Percentiles rank a stretch among this genome's conserved stretches.
phyloP scores from a whole-genome alignment of 2,113 vertebrate species.

The Semnopithecus entellus region DNA sequence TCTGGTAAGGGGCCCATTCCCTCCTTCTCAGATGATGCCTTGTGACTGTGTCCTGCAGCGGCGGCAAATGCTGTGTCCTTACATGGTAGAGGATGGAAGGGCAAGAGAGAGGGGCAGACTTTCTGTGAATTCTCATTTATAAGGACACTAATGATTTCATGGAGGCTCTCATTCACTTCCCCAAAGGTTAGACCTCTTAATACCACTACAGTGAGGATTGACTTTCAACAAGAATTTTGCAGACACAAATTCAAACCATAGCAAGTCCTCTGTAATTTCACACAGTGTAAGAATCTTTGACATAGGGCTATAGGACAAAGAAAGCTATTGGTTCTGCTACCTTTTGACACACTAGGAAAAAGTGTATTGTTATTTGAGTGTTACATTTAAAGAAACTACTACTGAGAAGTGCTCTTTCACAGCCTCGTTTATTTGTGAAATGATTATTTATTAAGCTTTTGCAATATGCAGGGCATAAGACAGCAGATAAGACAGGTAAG shows the following conservation, averaged over 20 bases:
- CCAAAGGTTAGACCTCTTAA: background rate
- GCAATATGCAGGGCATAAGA: background rate
- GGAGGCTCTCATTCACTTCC: background rate
- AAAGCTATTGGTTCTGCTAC: background rate
- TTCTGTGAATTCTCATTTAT: background rate
- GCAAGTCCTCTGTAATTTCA: background rate
- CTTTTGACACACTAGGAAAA: background rate
- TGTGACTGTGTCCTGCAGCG: background rate
- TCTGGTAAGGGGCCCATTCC: background rate
- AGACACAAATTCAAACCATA: background rate
- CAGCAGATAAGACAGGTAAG: background rate
- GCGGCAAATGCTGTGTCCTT: background rate
- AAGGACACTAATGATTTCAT: background rate
- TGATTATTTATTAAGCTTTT: background rate
- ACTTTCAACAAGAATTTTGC: background rate
- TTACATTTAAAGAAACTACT: conserved; percentile 33
- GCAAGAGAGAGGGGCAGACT: background rate
- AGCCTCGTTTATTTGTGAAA: background rate
- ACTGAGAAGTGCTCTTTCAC: background rate
- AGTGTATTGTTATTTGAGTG: background rate
- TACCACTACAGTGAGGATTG: background rate
- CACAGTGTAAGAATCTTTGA: background rate
- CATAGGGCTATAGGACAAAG: background rate
- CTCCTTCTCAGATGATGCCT: background rate
- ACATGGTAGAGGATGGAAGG: background rate